Percentiles rank a stretch among this genome's conserved stretches.
Evolutionary conservation across 2,113 vertebrate species (phyloP).

Genomic region (Oreochromis aureus): DNA sequence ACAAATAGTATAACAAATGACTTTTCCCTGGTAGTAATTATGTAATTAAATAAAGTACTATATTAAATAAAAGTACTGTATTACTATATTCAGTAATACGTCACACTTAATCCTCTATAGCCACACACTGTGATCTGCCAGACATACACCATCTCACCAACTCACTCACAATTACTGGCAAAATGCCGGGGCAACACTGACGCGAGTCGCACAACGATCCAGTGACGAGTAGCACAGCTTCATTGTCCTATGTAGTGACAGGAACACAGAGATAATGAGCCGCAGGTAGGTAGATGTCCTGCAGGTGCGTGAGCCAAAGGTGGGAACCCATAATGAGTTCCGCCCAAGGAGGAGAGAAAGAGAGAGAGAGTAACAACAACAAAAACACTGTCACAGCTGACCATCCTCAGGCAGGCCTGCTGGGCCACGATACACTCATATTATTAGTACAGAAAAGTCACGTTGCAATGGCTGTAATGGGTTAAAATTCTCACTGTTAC

Average conservation of each 20-base stretch:
- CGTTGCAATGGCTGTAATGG: too few relatives aligned
- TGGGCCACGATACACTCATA: too few relatives aligned
- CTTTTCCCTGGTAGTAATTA: not conserved
- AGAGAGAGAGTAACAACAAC: not conserved
- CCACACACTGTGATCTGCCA: not conserved
- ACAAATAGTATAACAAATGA: not conserved
- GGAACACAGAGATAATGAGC: not conserved
- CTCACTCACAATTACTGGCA: too few relatives aligned
- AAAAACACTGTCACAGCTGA: not conserved
- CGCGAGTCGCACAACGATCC: accelerated
- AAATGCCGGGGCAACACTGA: not conserved
- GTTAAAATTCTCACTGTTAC: too few relatives aligned
- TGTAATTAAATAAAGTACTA: not conserved
- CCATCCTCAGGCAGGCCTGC: too few relatives aligned
- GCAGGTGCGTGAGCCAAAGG: not conserved
- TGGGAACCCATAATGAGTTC: not conserved
- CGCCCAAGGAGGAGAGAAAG: not conserved
- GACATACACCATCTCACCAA: not conserved
- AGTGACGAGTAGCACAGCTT: not conserved
- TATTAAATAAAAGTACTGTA: not conserved
- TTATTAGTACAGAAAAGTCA: too few relatives aligned
- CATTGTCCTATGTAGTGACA: not conserved
- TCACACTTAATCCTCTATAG: not conserved
- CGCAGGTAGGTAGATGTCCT: not conserved
- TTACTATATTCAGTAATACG: not conserved